A percentile compares a stretch with the other conserved stretches of the same genome.
Conservation (phyloP, 2,888 invertebrate genomes). For the Eudemis profundana region DNA sequence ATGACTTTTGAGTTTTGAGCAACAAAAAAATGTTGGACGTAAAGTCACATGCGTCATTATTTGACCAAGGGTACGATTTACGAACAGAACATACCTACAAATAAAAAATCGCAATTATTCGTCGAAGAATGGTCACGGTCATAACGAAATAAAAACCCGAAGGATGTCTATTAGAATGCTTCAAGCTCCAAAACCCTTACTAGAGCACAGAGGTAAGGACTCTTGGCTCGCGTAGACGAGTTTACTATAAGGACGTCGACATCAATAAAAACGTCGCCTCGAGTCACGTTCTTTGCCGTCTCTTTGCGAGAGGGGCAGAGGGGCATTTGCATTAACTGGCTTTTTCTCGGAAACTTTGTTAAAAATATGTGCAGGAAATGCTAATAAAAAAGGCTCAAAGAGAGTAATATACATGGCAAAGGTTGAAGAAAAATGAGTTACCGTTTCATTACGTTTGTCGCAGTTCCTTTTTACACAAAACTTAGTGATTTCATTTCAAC, state of each 20-base stretch:
- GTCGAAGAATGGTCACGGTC: neutral
- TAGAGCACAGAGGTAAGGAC: constrained; percentile 7
- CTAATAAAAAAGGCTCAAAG: constrained; percentile 19
- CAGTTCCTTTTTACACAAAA: neutral
- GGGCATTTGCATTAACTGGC: constrained; percentile 18
- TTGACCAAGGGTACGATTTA: no score
- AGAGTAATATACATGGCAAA: constrained; percentile 10
- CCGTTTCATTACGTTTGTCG: constrained; percentile 15
- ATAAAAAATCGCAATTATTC: neutral
- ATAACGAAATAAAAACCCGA: neutral
- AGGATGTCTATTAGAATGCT: neutral
- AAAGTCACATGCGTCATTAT: no score
- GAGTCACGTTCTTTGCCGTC: constrained; percentile 24
- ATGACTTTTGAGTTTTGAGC: no score
- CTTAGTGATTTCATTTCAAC: neutral
- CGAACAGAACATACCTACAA: no score
- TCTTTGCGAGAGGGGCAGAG: constrained; percentile 1
- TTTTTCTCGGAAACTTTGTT: constrained; percentile 11
- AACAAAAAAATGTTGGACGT: no score
- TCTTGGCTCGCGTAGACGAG: constrained; percentile 1
- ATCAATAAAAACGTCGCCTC: constrained; percentile 9
- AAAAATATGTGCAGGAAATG: constrained; percentile 16
- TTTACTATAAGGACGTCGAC: constrained; percentile 16
- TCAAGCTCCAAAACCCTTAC: neutral
- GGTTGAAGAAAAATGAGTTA: constrained; percentile 8